A percentile compares a stretch with the other conserved stretches of the same genome.
phyloP scores from a whole-genome alignment of 2,888 invertebrate genomes.

The Spilosoma lubricipeda region DNA sequence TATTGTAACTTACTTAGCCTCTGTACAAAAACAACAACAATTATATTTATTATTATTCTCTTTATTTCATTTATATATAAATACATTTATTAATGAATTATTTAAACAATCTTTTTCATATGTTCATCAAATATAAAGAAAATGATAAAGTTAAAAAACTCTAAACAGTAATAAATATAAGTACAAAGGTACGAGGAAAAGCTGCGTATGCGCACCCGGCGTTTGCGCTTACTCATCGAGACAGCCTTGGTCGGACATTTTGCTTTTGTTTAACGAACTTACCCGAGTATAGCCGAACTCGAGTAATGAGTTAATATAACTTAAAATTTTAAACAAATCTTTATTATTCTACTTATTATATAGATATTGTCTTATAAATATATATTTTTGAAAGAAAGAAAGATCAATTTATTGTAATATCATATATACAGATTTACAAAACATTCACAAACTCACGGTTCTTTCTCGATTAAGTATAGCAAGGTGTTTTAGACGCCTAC shows the following conservation, averaged over 20 bases:
- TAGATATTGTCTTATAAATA: not conserved
- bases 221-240: constrained; percentile 42
- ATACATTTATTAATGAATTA: too few relatives aligned
- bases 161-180: constrained; percentile 26
- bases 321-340: not conserved
- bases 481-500: too few relatives aligned
- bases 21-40: too few relatives aligned
- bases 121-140: constrained; percentile 7
- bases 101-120: too few relatives aligned
- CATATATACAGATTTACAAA: too few relatives aligned
- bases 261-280: constrained; percentile 33
- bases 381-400: too few relatives aligned
- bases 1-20: too few relatives aligned
- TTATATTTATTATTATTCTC: too few relatives aligned
- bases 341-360: not conserved
- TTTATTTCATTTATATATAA: too few relatives aligned
- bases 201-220: constrained; percentile 43
- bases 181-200: constrained; percentile 49
- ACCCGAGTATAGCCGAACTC: constrained; percentile 17
- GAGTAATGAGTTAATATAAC: not conserved
- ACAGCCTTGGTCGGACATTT: constrained; percentile 47
- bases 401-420: too few relatives aligned
- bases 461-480: too few relatives aligned
- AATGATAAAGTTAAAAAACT: constrained; percentile 2
- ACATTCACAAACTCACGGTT: too few relatives aligned